A percentile compares a stretch with the other conserved stretches of the same genome.
Evolutionary conservation across 2,797 vertebrate genomes (phyloP).

Genomic region (Heteromormyrus szaboi): DNA sequence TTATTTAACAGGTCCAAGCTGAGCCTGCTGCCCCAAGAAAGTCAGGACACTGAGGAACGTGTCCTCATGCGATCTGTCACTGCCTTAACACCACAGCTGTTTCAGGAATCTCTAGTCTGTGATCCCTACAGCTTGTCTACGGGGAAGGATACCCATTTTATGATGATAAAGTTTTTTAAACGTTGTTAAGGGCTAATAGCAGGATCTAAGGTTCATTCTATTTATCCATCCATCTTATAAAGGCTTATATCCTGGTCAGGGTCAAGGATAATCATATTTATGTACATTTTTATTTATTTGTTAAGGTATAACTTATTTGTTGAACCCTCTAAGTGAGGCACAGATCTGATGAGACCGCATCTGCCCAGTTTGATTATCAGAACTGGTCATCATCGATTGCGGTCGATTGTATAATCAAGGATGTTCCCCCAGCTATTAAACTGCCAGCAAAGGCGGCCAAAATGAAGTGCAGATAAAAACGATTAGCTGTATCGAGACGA

Average conservation of each 20-base stretch:
- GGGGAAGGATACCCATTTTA: background rate
- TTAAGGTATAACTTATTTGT: background rate
- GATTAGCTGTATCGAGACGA: background rate
- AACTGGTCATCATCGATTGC: background rate
- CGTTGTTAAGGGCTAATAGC: background rate
- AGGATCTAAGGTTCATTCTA: background rate
- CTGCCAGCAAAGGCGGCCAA: background rate
- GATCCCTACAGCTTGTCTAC: background rate
- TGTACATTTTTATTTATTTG: conserved; percentile 6
- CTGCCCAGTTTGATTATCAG: background rate
- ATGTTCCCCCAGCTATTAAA: background rate
- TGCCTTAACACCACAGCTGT: background rate
- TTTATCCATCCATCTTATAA: background rate
- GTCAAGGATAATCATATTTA: background rate
- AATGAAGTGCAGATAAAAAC: conserved; percentile 1
- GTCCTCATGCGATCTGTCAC: background rate
- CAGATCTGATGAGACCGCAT: background rate
- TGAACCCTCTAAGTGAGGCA: background rate
- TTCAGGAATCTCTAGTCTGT: background rate
- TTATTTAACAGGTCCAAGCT: background rate
- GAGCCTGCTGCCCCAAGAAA: background rate
- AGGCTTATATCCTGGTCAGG: background rate
- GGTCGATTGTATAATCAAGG: background rate
- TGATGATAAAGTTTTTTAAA: background rate
- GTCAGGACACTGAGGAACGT: background rate